Percentiles rank a stretch among this genome's conserved stretches.
These are phyloP conservation scores for Merops nubicus DNA, from an alignment of 2,113 vertebrate species.

Conservation along the genomic window DNA sequence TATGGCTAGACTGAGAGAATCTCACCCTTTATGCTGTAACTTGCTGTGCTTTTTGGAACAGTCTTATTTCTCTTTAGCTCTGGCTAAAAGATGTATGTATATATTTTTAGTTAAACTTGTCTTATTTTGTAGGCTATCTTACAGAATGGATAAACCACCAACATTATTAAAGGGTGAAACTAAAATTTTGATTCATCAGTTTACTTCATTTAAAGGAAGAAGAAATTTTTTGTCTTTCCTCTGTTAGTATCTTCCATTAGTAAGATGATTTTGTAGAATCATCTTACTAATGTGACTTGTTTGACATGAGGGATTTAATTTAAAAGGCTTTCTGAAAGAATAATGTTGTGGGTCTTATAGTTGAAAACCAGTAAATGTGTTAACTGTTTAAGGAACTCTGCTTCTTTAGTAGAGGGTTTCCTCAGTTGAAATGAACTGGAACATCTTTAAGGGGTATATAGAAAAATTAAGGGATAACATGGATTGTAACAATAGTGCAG, in stretches of 20 bases:
- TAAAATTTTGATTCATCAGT: background rate
- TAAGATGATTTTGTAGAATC: background rate
- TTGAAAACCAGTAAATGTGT: background rate
- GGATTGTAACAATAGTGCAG: background rate
- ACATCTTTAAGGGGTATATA: background rate
- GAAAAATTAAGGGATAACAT: background rate
- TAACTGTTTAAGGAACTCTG: background rate
- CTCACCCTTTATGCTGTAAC: background rate
- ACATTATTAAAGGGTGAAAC: background rate
- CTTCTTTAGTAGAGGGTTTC: background rate
- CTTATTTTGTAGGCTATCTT: background rate
- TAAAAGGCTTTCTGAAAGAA: background rate
- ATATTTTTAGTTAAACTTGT: background rate
- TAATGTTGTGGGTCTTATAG: background rate
- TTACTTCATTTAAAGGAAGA: background rate
- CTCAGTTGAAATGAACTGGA: background rate
- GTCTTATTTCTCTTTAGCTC: background rate
- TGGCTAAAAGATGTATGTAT: background rate
- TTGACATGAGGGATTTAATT: background rate
- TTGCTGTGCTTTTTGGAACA: background rate
- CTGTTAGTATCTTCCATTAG: background rate
- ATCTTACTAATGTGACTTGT: background rate
- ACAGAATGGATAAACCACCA: background rate
- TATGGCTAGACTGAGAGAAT: background rate
- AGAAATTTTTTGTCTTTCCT: background rate